Conservation (phyloP, 2,888 invertebrate genomes). For the Callinectes sapidus region DNA sequence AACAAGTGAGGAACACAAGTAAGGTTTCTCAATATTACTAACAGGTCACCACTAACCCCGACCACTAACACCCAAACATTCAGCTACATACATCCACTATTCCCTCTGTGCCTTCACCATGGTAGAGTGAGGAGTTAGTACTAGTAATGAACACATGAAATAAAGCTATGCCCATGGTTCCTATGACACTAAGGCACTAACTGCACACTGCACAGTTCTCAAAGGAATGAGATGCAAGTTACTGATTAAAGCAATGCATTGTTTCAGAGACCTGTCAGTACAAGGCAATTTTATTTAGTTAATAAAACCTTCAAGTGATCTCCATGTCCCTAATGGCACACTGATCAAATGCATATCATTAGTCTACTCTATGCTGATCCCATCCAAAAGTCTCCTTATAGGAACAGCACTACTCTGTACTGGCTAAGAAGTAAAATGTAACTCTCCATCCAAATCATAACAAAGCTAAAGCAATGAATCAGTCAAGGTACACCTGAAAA, state of each 20-base stretch:
- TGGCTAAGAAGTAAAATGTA: background rate
- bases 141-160: too few species aligned
- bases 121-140: too few species aligned
- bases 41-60: background rate
- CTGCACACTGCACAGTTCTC: background rate
- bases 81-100: background rate
- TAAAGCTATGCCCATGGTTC: too few species aligned
- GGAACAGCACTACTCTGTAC: background rate
- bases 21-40: background rate
- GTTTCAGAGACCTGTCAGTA: too few species aligned
- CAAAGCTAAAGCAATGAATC: background rate
- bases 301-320: too few species aligned
- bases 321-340: background rate
- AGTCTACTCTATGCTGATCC: background rate
- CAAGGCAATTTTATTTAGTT: too few species aligned
- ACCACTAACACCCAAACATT: background rate
- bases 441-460: background rate
- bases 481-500: background rate
- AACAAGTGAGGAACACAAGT: conserved; percentile 10
- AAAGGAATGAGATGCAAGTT: background rate
- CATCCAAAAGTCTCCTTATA: background rate
- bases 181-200: background rate
- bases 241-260: background rate
- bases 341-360: background rate
- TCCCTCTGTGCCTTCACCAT: background rate